phyloP scores from a whole-genome alignment of 2,888 invertebrate species.

The Octonoba sinensis region DNA sequence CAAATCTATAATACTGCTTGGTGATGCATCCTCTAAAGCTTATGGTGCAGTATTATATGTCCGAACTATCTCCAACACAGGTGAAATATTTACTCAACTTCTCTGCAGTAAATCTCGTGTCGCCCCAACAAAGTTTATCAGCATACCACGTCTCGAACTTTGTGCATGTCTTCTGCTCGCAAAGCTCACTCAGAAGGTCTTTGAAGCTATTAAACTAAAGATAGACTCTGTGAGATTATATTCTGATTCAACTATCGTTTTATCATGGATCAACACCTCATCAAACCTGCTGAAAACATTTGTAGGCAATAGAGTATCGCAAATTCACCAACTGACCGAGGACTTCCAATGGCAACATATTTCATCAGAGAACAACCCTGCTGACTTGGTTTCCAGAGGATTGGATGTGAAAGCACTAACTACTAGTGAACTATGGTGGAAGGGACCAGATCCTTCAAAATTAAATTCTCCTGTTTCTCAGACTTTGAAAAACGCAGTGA shows the following conservation, averaged over 20 bases:
- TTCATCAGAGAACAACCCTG: background rate
- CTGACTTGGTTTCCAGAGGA: background rate
- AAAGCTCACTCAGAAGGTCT: background rate
- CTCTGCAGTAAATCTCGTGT: conserved; percentile 65
- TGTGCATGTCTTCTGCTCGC: conserved; percentile 49
- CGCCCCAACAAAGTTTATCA: conserved; percentile 65
- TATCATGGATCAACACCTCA: conserved; percentile 8
- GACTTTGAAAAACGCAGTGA: background rate
- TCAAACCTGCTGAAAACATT: conserved; percentile 9
- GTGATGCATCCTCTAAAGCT: conserved; percentile 13
- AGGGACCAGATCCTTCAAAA: background rate
- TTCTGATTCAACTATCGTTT: conserved; percentile 10
- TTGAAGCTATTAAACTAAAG: background rate
- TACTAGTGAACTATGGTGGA: background rate
- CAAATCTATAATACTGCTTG: background rate
- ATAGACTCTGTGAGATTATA: background rate
- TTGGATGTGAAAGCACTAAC: background rate
- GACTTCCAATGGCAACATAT: conserved; percentile 12
- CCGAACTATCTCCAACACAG: background rate
- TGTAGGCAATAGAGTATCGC: conserved; percentile 7
- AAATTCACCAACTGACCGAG: background rate
- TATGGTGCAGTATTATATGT: conserved; percentile 12
- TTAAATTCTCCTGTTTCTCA: background rate
- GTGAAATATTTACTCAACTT: conserved; percentile 6
- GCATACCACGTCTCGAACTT: conserved; percentile 66